These are phyloP conservation scores for Platichthys stellatus DNA, from an alignment of 2,113 vertebrate genomes.

Conservation along the genomic window DNA sequence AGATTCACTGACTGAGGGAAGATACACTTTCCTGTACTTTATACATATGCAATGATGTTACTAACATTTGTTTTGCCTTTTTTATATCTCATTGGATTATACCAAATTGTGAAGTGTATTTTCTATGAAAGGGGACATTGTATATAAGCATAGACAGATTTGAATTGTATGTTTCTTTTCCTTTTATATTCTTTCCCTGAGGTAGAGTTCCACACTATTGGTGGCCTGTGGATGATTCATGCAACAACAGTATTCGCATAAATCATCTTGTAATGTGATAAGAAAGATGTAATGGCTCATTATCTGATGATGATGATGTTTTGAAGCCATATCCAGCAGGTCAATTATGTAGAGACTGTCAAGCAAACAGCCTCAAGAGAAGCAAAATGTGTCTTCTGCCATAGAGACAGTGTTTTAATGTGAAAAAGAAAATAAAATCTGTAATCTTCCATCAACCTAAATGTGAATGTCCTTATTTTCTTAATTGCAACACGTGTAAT, in stretches of 20 bases:
- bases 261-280: slow-evolving; percentile 58
- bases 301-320: slow-evolving; percentile 39
- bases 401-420: slow-evolving; percentile 27
- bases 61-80: slow-evolving; percentile 49
- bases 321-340: slow-evolving; percentile 40
- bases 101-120: slow-evolving; percentile 51
- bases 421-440: slow-evolving; percentile 45
- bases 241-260: slow-evolving; percentile 26
- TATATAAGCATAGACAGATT: slow-evolving; percentile 4
- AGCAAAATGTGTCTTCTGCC: slow-evolving; percentile 22
- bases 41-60: slow-evolving; percentile 60
- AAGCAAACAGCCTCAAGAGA: slow-evolving; percentile 26
- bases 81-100: slow-evolving; percentile 37
- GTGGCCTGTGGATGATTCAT: slow-evolving; percentile 51
- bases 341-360: slow-evolving; percentile 41
- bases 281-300: slow-evolving; percentile 46
- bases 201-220: slow-evolving; percentile 12
- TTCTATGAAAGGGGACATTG: slow-evolving; percentile 47
- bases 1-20: slow-evolving; percentile 22
- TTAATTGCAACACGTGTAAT: background rate
- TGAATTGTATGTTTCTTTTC: slow-evolving; percentile 12
- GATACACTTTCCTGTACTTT: slow-evolving; percentile 21
- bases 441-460: slow-evolving; percentile 2
- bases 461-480: background rate
- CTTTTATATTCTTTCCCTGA: slow-evolving; percentile 6